These are phyloP conservation scores for Trididemnum nubilum DNA, from an alignment of 23 tunicate species.

Conservation along the genomic window DNA sequence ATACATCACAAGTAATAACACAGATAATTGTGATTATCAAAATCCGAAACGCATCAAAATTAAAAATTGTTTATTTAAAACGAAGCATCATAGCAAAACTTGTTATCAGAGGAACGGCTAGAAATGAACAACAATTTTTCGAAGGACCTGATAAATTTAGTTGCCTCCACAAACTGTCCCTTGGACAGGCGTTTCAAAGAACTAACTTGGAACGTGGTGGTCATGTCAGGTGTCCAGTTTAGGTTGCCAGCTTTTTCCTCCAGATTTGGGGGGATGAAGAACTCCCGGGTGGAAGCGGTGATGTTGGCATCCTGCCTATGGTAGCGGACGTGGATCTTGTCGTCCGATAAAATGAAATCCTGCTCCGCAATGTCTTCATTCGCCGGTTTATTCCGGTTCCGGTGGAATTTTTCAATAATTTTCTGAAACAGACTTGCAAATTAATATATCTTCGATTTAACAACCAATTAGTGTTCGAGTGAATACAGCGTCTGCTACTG, in stretches of 20 bases:
- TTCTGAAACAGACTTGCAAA: slow-evolving; percentile 51
- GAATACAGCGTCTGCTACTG: too few species aligned
- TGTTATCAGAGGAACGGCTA: too few species aligned
- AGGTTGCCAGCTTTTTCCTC: slow-evolving; percentile 93
- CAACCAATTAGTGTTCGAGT: neutral
- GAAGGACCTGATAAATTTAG: too few species aligned
- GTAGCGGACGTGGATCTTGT: slow-evolving; percentile 81
- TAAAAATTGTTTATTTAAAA: too few species aligned
- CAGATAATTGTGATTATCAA: too few species aligned
- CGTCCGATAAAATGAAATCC: slow-evolving; percentile 77
- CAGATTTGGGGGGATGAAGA: slow-evolving; percentile 90
- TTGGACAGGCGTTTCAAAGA: too few species aligned
- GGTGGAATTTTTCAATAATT: slow-evolving; percentile 83
- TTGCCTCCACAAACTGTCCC: too few species aligned
- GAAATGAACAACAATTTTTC: too few species aligned
- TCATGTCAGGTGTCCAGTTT: slow-evolving; percentile 91
- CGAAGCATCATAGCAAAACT: too few species aligned
- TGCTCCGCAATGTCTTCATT: slow-evolving; percentile 80
- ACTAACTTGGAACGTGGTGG: slow-evolving; percentile 68
- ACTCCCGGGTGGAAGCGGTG: slow-evolving; percentile 90
- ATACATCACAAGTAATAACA: too few species aligned
- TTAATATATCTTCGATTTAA: neutral
- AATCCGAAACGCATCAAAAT: too few species aligned
- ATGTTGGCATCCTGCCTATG: slow-evolving; percentile 82
- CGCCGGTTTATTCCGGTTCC: slow-evolving; percentile 68